A percentile compares a stretch with the other conserved stretches of the same genome.
These are phyloP conservation scores for Lanius collurio DNA, from an alignment of 2,113 vertebrate species.

Conservation along the genomic window DNA sequence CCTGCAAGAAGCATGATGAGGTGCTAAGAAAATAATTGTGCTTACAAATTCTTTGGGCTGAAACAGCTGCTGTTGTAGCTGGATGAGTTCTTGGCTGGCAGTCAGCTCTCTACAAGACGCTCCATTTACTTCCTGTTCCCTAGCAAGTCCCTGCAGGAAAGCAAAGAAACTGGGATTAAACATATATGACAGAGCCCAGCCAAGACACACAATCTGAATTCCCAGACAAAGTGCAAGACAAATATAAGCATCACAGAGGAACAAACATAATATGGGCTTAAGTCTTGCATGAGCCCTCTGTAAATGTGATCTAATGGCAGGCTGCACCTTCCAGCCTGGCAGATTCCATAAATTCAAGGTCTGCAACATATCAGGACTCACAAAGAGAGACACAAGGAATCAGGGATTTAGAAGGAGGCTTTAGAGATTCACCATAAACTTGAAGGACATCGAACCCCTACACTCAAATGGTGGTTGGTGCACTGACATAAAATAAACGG, in stretches of 20 bases:
- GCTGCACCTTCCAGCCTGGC: neutral
- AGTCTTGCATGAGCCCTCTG: neutral
- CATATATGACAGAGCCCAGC: neutral
- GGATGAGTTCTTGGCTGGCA: constrained; percentile 10
- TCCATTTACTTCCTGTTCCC: constrained; percentile 44
- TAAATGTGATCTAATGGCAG: neutral
- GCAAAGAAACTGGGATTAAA: constrained; percentile 42
- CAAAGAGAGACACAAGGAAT: neutral
- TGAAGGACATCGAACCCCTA: neutral
- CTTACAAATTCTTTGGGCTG: constrained; percentile 28
- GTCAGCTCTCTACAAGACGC: neutral
- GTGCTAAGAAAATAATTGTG: constrained; percentile 59
- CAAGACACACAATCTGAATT: constrained; percentile 48
- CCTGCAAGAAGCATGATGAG: constrained; percentile 44
- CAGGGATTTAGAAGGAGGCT: neutral
- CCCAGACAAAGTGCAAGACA: constrained; percentile 37
- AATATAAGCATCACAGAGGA: constrained; percentile 30
- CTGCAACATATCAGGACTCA: neutral
- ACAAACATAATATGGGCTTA: neutral
- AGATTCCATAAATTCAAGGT: neutral
- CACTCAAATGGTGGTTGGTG: neutral
- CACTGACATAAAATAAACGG: neutral
- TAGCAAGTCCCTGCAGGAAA: constrained; percentile 14
- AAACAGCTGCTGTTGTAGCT: constrained; percentile 51
- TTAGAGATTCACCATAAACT: neutral